Base-by-base conservation (phyloP, 2,888 invertebrate species). In the Rhagonycha lutea region DNA sequence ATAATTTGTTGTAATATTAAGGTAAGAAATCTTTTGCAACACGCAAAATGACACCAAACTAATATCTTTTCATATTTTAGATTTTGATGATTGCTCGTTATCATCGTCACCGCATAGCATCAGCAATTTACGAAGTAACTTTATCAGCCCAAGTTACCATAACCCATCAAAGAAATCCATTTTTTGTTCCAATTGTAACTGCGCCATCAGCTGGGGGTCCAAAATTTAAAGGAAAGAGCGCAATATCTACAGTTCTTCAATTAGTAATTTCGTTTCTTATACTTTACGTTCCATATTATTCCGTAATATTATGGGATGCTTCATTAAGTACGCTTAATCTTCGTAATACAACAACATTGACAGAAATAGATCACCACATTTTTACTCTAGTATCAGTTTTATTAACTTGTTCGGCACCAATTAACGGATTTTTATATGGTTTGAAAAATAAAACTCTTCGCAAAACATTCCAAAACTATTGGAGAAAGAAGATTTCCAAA, bases 81-180 rank as follows among this genome's bases (percentile, higher is more conserved):
- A 91, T 92, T 70, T 88, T 92, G 69, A 91, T 92, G 83, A 92
- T 92, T 74, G 92, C 92, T 9, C 88, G 92, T 0, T 94, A 95
- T 86, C 95, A 96, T 84, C 91, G 95, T 7, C 95, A 95, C 85
- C 91, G 95, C 76, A 96, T 96, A 81, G 95, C 95, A 28, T 94
- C 95, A 67, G 95, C 95, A 24, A 94, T 95, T 80, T 95, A 94
- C 88, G 95, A 95, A 89, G 95, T 95, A 62, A 95, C 95, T 0
- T 86, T 95, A 70, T 94, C 94, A 9, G 95, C 95, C 0, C 95
- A 95, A 88, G 95, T 95, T 80, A 94, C 94, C 69, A 94, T 95
- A 82, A 95, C 94, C 0, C 94, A 94, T 84, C 95, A 95, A 85
- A 89, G 94, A 79, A 95, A 95, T 84, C 95, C 95, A 9, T 94